These are phyloP conservation scores for Manis pentadactyla DNA, from an alignment of 2,797 vertebrate species.

Conservation along the genomic window DNA sequence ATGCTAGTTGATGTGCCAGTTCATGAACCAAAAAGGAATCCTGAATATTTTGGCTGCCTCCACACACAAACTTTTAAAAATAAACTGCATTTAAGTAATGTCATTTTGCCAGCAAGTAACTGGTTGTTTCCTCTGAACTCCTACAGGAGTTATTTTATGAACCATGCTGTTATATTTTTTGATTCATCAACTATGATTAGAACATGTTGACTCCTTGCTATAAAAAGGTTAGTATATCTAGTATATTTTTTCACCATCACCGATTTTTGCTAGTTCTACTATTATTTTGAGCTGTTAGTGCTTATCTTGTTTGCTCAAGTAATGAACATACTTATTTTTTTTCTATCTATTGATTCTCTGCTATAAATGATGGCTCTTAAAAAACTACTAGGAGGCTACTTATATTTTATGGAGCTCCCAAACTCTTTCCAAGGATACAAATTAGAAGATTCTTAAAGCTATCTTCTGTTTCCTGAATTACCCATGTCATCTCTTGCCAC, in stretches of 20 bases:
- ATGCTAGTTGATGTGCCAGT: background rate
- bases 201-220: background rate
- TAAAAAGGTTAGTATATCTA: background rate
- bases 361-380: background rate
- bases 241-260: background rate
- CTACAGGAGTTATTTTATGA: background rate
- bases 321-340: background rate
- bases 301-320: constrained; percentile 6
- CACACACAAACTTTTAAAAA: background rate
- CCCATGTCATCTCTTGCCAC: background rate
- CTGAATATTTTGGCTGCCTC: background rate
- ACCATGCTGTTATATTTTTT: background rate
- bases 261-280: background rate
- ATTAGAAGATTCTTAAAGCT: background rate
- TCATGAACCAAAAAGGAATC: background rate
- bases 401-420: constrained; percentile 6
- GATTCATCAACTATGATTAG: background rate
- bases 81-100: background rate
- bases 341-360: background rate
- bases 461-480: background rate
- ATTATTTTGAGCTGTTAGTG: background rate
- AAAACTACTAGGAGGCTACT: background rate
- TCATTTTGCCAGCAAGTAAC: background rate
- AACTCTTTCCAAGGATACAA: background rate
- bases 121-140: background rate